Evolutionary conservation across 2,797 vertebrate genomes (phyloP).

Genomic region (Cyclura pinguis): DNA sequence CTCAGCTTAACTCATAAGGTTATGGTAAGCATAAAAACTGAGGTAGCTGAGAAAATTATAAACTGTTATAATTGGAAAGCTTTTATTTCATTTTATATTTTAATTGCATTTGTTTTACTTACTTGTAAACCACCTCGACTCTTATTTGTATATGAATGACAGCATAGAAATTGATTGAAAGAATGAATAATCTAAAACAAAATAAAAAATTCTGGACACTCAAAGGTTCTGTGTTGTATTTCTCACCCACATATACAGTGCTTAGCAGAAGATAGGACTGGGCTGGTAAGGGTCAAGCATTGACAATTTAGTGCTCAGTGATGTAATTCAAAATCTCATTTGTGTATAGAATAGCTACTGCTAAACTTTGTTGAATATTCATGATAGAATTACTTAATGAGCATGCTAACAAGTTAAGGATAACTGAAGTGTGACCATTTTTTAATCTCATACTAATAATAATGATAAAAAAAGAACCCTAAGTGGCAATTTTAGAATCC

Average conservation of each 20-base stretch:
- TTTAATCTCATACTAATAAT: constrained; percentile 42
- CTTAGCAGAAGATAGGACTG: not conserved
- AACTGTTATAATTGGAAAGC: too few species aligned
- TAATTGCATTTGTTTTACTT: too few species aligned
- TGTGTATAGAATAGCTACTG: constrained; percentile 13
- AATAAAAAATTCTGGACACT: not conserved
- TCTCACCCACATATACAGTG: not conserved
- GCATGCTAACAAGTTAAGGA: constrained; percentile 42
- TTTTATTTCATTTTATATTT: too few species aligned
- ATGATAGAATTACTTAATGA: constrained; percentile 38
- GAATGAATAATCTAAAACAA: not conserved
- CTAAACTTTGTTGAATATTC: constrained; percentile 26
- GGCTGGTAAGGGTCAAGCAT: not conserved
- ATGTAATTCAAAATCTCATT: constrained; percentile 14
- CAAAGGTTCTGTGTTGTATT: not conserved
- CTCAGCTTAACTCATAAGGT: not conserved
- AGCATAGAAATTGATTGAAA: not conserved
- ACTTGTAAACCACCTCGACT: too few species aligned
- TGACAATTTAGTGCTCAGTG: constrained; percentile 1
- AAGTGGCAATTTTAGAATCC: constrained; percentile 38
- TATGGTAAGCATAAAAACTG: too few species aligned
- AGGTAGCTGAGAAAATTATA: not conserved
- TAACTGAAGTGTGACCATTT: constrained; percentile 38
- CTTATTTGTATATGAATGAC: too few species aligned
- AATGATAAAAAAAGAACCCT: constrained; percentile 35